Evolutionary conservation across 2,888 invertebrate genomes (phyloP), one percentile per base, ranked within the genome.

Genomic region (Patella pellucida): DNA sequence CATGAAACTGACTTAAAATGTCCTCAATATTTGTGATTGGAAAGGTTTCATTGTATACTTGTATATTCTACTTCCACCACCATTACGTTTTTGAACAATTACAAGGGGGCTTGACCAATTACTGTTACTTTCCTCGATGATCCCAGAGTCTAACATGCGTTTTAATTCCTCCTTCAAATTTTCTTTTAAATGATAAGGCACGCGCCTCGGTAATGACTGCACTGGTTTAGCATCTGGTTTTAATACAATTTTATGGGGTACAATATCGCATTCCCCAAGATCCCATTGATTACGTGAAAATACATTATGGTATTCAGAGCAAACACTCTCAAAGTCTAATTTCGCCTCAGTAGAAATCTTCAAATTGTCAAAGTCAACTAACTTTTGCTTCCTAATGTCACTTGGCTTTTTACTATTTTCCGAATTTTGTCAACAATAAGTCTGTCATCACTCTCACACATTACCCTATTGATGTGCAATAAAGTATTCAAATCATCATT

Each of bases 271-370:
- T 19, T 62, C 62, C n/a, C 62, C 62, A 9, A 62, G 19, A 12
- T 62, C 62, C 62, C 62, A 62, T 62, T 62, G 5, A 62, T 62
- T 62, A 19, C 62, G n/a, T 9, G 62, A 62, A 62, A 62, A 62
- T 15, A 62, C 12, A 9, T 62, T 9, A 15, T 62, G 62, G 19
- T 16, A 15, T 19, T 62, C 62, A 9, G n/a, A n/a, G 19, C 62
- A 62, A 9, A 62, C 62, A 19, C 11, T 62, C 15, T 62, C n/a
- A 15, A 62, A 19, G n/a, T 62, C 11, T 19, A 19, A 62, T 16
- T 62, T 62, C n/a, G 19, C n/a, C 9, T 62, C 62, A 62, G n/a
- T 62, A 19, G 62, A 62, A 19, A 62, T 62, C 1, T 62, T 62
- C 3, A 62, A 19, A 62, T 15, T 19, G 19, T 62, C 62, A 62